Base-by-base conservation (phyloP, 2,797 vertebrate species). In the Diplodus puntazzo region DNA sequence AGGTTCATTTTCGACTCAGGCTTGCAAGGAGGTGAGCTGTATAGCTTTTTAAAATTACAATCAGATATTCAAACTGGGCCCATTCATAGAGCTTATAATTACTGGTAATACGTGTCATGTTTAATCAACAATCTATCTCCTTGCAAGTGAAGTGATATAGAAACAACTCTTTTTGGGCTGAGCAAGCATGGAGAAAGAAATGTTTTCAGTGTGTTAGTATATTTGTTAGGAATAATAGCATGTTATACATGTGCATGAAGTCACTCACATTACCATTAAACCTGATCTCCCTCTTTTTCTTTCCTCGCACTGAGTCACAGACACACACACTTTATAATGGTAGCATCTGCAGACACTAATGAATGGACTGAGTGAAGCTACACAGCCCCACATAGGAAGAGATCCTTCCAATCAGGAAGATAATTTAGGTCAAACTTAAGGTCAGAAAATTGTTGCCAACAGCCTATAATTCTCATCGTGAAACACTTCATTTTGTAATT, bases 271-370 rank as follows among this genome's bases (percentile, higher is more conserved):
- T 21, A 67, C 65, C 30, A 23, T 21, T 25, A 53, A 67, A n/a
- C 16, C 25, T 12, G 23, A 2, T 5, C 43, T n/a, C 18, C 14
- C 23, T 59, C 16, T 45, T 18, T 23, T 20, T 27, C 2, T 21
- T 17, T 13, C n/a, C 27, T 52, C 49, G 11, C 49, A 52, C 49
- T 49, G 6, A 17, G 3, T 6, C 46, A 17, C 7, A 30, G 23
- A 39, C 34, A 21, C 69, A 21, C 69, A 23, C 58, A 39, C n/a
- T 14, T 69, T 54, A 55, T 63, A 59, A 83, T 50, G 39, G 55
- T 25, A 75, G 63, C 76, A 72, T 72, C 67, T 83, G 59, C 68
- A 65, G 48, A 69, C 75, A 49, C 52, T 65, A 73, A 68, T 73
- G 69, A 69, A 72, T 9, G 58, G 69, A 75, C 43, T 69, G 21